Evolutionary conservation across 2,888 invertebrate genomes (phyloP).

Genomic region (Troglohyphantes excavatus): DNA sequence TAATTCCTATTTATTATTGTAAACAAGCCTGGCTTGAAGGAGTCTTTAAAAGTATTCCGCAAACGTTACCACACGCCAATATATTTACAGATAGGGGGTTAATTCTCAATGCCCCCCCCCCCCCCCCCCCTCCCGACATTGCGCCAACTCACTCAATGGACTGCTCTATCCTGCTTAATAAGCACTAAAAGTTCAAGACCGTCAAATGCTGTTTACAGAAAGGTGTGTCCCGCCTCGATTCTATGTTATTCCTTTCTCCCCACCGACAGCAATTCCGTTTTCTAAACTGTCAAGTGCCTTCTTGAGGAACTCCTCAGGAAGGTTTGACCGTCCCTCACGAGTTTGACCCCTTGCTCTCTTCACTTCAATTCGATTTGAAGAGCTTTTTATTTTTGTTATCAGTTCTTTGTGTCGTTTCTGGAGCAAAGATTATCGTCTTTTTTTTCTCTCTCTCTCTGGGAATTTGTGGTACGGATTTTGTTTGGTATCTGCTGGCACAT

Average conservation of each 20-base stretch:
- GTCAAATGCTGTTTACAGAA: conserved; percentile 32
- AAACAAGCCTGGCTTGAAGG: not conserved
- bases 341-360: not conserved
- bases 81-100: not conserved
- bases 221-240: conserved; percentile 32
- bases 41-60: not conserved
- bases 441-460: not conserved
- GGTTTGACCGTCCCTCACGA: conserved; percentile 18
- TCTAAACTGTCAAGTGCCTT: conserved; percentile 34
- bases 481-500: not conserved
- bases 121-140: not conserved
- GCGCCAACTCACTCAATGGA: conserved; percentile 26
- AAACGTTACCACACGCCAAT: conserved; percentile 15
- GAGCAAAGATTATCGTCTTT: not conserved
- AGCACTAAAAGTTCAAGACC: conserved; percentile 41
- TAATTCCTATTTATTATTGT: no score
- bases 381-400: not conserved
- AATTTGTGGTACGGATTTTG: not conserved
- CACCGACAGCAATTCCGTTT: not conserved
- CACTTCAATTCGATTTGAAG: not conserved
- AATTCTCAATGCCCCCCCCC: not conserved
- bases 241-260: conserved; percentile 9
- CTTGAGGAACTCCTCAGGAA: not conserved
- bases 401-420: not conserved
- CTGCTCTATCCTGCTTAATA: conserved; percentile 44